Evolutionary conservation across 2,797 vertebrate species (phyloP), one percentile per base, ranked within the genome.

Genomic region (Pseudocheirus occidentalis): DNA sequence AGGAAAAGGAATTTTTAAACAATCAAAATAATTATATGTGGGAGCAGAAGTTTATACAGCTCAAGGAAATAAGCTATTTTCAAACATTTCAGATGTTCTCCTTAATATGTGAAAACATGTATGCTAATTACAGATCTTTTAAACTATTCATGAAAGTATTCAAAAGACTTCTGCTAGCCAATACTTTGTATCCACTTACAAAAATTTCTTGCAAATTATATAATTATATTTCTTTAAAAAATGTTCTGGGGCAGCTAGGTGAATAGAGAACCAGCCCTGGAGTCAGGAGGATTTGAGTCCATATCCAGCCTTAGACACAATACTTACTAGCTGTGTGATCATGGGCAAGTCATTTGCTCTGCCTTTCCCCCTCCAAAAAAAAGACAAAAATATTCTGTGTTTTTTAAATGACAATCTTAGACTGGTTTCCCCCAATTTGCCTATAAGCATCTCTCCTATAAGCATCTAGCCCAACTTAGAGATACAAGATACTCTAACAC

Each of bases 141-240:
- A 16, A 81, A 40, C n/a, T 81, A 66, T 66, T 66, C 31, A 34
- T 34, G n/a, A 81, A 46, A 18, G n/a, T 46, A 81, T 81, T 46
- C 21, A 5, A 81, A 81, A 9, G 14, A 34, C 62, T 59, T 59
- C 58, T 91, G 28, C 29, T 90, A 57, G 50, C 5, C 3, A 93
- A 93, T 56, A 57, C 46, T 34, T 92, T 14, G 56, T 0, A 90
- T 66, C 50, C 10, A 40, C 40, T 95, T 91, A 89, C 3, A 91
- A 91, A 90, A 55, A 58, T 94, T 93, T 96, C 94, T 28, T 93
- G 34, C 93, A 95, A 94, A 7, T 81, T 57, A 90, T 12, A 96
- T 90, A 62, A 0, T 2, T 87, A 0, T 31, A 55, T 54, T 90
- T 34, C 31, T 34, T n/a, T 90, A 2, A 10, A n/a, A 93, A 94